Base-by-base conservation (phyloP, 2,888 invertebrate genomes). In the Melinopterus prodromus region DNA sequence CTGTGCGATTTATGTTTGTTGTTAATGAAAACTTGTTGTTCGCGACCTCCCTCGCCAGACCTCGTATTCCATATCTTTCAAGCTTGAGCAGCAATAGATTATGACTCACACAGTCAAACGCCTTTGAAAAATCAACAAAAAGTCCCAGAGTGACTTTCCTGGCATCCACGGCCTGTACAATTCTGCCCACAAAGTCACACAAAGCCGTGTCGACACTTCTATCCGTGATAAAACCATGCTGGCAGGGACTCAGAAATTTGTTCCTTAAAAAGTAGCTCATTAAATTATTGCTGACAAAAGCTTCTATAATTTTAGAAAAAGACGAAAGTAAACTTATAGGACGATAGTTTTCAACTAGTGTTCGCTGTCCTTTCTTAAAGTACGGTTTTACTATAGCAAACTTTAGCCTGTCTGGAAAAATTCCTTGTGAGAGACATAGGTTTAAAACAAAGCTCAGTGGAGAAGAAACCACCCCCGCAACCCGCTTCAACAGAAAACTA, bases 21-120 rank as follows among this genome's bases (percentile, higher is more conserved):
- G 53, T 53, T 53, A 53, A 53, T n/a, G n/a, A n/a, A n/a, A n/a
- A n/a, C 53, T 53, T 53, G 53, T 53, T 53, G 53, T 53, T 53
- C 53, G 53, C 53, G 53, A 53, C 12, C 53, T 53, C 53, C 53
- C 53, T 3, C 53, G 53, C 53, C 53, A 53, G 9, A 53, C 53
- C 53, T 53, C 53, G 7, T 7, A 53, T 53, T 9, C 53, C 53
- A 12, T 53, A 53, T 53, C 53, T 53, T 53, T 53, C 9, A 53
- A 53, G 53, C 5, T 53, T 53, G 2, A 3, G 53, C 53, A 53
- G 12, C 53, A 53, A 53, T 53, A 53, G 5, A 9, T 4, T 12
- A 53, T 53, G 53, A 53, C 12, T 53, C 53, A 53, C 53, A 4
- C 12, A 53, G 12, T 53, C 53, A 53, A 53, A 53, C 1, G 53